Conservation (phyloP, 2,113 vertebrate species). For the Paramormyrops kingsleyae region DNA sequence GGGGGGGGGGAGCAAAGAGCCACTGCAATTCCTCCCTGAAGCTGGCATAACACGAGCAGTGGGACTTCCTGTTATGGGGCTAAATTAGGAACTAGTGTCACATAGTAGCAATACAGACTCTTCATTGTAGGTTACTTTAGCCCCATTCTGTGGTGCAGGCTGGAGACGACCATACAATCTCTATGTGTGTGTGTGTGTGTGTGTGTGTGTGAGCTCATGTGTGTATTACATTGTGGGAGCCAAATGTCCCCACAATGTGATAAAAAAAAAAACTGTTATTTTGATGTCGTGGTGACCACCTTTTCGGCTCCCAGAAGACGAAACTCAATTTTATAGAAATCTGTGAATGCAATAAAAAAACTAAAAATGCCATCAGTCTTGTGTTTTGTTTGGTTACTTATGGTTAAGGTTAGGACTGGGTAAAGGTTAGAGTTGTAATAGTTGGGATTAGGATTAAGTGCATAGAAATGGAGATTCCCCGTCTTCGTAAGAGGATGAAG, state of each 20-base stretch:
- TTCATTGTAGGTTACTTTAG: neutral
- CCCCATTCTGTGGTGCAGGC: neutral
- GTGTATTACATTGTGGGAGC: neutral
- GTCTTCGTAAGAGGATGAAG: too few relatives aligned
- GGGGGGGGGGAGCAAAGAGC: neutral
- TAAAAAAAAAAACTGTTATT: neutral
- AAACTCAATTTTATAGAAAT: too few relatives aligned
- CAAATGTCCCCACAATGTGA: neutral
- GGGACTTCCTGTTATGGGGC: neutral
- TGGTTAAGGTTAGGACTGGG: too few relatives aligned
- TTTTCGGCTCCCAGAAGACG: too few relatives aligned
- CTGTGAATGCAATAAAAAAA: neutral
- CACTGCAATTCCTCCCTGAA: neutral
- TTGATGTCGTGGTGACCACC: neutral
- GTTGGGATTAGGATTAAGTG: too few relatives aligned
- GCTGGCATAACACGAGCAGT: neutral
- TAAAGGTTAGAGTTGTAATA: too few relatives aligned
- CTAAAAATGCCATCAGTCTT: neutral
- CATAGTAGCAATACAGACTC: neutral
- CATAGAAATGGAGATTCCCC: too few relatives aligned
- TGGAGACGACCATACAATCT: neutral
- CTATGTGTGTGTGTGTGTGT: neutral
- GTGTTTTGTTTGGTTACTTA: neutral
- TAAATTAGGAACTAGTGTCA: neutral
- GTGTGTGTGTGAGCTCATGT: neutral